These are phyloP conservation scores for Panagrolaimus sp. DNA, from an alignment of 1,140 invertebrate species.

Conservation along the genomic window DNA sequence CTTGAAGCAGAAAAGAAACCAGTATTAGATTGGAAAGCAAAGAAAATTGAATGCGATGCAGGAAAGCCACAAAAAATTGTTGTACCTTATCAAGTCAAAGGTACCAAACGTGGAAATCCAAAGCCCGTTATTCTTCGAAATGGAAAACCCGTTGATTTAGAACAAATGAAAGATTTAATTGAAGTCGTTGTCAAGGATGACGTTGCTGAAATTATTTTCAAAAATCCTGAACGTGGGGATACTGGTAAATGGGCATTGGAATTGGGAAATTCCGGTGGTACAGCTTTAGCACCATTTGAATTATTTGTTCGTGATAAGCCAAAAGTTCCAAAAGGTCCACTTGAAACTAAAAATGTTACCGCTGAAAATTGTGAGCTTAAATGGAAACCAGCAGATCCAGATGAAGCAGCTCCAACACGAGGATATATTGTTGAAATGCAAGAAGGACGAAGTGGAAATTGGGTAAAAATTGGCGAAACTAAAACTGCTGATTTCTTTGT, in stretches of 20 bases:
- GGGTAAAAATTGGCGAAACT: conserved; percentile 59
- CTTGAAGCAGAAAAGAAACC: conserved; percentile 56
- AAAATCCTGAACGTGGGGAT: conserved; percentile 55
- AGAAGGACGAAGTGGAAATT: conserved; percentile 54
- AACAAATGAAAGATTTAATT: conserved; percentile 46
- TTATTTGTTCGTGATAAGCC: conserved; percentile 53
- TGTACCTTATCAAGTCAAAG: conserved; percentile 56
- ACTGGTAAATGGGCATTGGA: conserved; percentile 58
- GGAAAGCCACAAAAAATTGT: conserved; percentile 54
- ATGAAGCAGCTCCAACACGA: conserved; percentile 87
- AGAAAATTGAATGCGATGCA: conserved; percentile 59
- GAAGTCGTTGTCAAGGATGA: conserved; percentile 57
- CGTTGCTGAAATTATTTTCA: conserved; percentile 57
- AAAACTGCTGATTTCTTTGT: conserved; percentile 57
- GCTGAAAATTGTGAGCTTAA: conserved; percentile 81
- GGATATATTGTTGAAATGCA: conserved; percentile 67
- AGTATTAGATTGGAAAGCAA: conserved; percentile 55
- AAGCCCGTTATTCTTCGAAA: conserved; percentile 52
- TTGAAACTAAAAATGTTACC: conserved; percentile 85
- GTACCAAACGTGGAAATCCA: conserved; percentile 57
- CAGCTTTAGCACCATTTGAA: conserved; percentile 55
- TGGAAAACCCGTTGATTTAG: conserved; percentile 57
- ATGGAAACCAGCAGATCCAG: conserved; percentile 74
- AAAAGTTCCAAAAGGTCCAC: conserved; percentile 65
- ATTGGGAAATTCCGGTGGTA: conserved; percentile 52